These are phyloP conservation scores for Hormaphis cornu DNA, from an alignment of 1,140 invertebrate genomes.

Conservation along the genomic window DNA sequence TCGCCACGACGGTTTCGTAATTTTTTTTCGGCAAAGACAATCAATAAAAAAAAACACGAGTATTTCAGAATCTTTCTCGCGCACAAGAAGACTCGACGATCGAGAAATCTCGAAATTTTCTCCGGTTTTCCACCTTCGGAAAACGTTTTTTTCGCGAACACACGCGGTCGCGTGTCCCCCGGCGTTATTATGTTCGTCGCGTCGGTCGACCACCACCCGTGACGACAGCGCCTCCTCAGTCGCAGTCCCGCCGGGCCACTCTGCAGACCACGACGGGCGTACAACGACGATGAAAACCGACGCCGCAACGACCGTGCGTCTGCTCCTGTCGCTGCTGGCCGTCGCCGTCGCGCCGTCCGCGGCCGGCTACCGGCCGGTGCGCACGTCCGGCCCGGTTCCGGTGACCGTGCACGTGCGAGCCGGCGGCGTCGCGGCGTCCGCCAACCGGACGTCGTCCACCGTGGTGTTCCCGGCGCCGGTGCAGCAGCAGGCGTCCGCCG, in stretches of 20 bases:
- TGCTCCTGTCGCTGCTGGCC: neutral
- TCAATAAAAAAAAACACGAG: too few relatives aligned
- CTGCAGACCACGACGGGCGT: neutral
- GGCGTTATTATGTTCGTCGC: neutral
- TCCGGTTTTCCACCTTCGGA: too few relatives aligned
- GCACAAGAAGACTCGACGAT: too few relatives aligned
- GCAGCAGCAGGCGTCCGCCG: neutral
- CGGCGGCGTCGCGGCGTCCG: neutral
- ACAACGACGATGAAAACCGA: neutral
- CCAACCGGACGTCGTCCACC: neutral
- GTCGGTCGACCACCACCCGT: constrained; percentile 7
- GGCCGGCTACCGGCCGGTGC: constrained; percentile 16
- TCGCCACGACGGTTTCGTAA: too few relatives aligned
- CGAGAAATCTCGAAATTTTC: too few relatives aligned
- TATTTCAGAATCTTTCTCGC: too few relatives aligned
- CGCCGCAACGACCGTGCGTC: too few relatives aligned
- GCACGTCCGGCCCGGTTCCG: constrained; percentile 15
- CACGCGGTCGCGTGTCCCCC: neutral
- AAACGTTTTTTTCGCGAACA: too few relatives aligned
- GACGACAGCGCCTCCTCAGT: neutral
- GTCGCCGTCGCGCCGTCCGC: neutral
- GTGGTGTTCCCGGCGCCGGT: neutral
- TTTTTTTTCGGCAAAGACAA: too few relatives aligned
- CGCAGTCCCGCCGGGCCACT: neutral
- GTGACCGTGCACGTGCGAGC: constrained; percentile 21